phyloP scores from a whole-genome alignment of 2,888 invertebrate species.

The Parnassius glacialis region DNA sequence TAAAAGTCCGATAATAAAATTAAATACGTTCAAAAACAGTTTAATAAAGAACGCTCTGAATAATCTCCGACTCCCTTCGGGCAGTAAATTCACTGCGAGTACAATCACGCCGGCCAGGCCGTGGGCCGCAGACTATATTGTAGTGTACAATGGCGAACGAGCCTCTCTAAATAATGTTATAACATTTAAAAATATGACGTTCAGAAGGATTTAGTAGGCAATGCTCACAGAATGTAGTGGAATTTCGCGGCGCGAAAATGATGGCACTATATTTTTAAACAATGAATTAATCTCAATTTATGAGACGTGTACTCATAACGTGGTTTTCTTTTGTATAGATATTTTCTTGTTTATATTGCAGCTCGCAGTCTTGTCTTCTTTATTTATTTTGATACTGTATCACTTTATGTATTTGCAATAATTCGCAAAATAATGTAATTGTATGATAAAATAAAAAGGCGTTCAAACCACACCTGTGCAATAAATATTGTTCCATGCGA shows the following conservation, averaged over 20 bases:
- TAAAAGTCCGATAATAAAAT: neutral
- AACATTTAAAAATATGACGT: constrained; percentile 23
- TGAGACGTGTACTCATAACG: constrained; percentile 1
- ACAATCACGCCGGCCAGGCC: constrained; percentile 3
- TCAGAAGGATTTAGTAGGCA: constrained; percentile 15
- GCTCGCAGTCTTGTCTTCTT: neutral
- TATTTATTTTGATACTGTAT: too few species aligned
- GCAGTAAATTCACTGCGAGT: neutral
- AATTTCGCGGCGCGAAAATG: neutral
- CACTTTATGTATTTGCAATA: too few species aligned
- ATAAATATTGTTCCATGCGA: too few species aligned
- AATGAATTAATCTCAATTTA: constrained; percentile 20
- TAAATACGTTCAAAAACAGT: neutral
- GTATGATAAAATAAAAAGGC: too few species aligned
- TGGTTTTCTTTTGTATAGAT: neutral
- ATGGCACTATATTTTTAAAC: constrained; percentile 10
- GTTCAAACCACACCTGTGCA: too few species aligned
- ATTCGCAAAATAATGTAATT: too few species aligned
- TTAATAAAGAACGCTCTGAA: constrained; percentile 10
- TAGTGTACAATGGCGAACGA: neutral
- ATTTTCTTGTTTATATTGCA: neutral
- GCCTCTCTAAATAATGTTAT: constrained; percentile 15
- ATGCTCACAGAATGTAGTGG: constrained; percentile 9
- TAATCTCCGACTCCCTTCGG: neutral
- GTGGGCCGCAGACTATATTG: neutral